These are phyloP conservation scores for Nasonia oneida DNA, from an alignment of 2,888 invertebrate species.

Conservation along the genomic window DNA sequence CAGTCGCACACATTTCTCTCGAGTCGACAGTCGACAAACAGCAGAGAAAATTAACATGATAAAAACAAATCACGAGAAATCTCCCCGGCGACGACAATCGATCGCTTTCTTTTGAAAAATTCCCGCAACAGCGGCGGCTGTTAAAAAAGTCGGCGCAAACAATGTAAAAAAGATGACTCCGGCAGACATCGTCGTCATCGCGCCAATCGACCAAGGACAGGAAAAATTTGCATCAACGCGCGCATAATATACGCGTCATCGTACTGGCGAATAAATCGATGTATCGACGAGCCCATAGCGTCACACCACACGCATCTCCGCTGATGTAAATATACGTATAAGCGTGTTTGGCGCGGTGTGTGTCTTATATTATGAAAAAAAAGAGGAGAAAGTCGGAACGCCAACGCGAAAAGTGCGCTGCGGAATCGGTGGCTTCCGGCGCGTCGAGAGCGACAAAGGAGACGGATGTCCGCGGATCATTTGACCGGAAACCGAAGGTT, in stretches of 20 bases:
- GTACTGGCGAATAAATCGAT: neutral
- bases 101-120: neutral
- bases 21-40: neutral
- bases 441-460: conserved; percentile 53
- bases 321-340: no score
- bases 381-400: conserved; percentile 14
- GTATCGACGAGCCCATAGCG: neutral
- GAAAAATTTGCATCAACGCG: neutral
- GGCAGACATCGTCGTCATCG: neutral
- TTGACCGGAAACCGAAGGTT: conserved; percentile 77
- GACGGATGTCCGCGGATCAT: conserved; percentile 76
- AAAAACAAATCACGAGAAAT: no score
- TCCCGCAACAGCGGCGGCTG: neutral
- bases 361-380: neutral
- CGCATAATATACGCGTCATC: neutral
- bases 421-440: conserved; percentile 56
- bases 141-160: neutral
- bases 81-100: neutral
- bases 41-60: no score
- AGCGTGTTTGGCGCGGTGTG: no score
- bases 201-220: neutral
- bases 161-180: neutral
- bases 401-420: conserved; percentile 20
- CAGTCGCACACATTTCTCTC: neutral
- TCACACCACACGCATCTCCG: neutral